phyloP scores from a whole-genome alignment of 2,797 vertebrate genomes.

The Gallinago nigripennis region DNA sequence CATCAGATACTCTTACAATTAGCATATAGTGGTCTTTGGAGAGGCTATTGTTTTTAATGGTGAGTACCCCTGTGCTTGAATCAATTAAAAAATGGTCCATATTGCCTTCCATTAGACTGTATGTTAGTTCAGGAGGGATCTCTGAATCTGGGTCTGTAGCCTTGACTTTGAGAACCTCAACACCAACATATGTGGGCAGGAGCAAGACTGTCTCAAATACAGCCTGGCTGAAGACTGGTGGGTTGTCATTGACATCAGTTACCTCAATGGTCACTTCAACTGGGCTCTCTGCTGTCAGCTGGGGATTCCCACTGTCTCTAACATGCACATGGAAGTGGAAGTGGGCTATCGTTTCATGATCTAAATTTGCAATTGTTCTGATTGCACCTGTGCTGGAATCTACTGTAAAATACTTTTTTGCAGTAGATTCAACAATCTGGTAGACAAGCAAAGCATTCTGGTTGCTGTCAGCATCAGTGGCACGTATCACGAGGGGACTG shows the following conservation, averaged over 20 bases:
- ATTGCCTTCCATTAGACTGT: conserved; percentile 88
- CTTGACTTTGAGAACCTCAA: conserved; percentile 91
- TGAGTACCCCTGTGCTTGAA: conserved; percentile 85
- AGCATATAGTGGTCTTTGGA: conserved; percentile 92
- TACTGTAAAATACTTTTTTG: conserved; percentile 92
- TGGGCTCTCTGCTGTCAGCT: conserved; percentile 91
- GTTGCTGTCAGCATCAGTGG: conserved; percentile 90
- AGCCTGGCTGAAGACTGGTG: conserved; percentile 88
- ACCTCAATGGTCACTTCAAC: conserved; percentile 92
- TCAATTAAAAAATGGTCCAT: conserved; percentile 90
- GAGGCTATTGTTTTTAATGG: conserved; percentile 90
- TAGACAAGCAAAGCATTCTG: conserved; percentile 93
- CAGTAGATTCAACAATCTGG: conserved; percentile 94
- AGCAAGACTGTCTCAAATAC: conserved; percentile 90
- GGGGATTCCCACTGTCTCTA: conserved; percentile 91
- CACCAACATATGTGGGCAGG: conserved; percentile 91
- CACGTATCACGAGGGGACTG: conserved; percentile 90
- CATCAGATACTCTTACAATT: conserved; percentile 91
- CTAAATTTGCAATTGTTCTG: conserved; percentile 91
- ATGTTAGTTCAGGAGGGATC: conserved; percentile 86
- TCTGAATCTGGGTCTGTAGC: conserved; percentile 91
- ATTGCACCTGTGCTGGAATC: conserved; percentile 96
- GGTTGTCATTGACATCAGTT: conserved; percentile 94
- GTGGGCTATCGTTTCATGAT: conserved; percentile 88
- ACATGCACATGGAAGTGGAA: conserved; percentile 95